These are phyloP conservation scores for Pediacus dermestoides DNA, from an alignment of 2,888 invertebrate genomes.

Conservation along the genomic window DNA sequence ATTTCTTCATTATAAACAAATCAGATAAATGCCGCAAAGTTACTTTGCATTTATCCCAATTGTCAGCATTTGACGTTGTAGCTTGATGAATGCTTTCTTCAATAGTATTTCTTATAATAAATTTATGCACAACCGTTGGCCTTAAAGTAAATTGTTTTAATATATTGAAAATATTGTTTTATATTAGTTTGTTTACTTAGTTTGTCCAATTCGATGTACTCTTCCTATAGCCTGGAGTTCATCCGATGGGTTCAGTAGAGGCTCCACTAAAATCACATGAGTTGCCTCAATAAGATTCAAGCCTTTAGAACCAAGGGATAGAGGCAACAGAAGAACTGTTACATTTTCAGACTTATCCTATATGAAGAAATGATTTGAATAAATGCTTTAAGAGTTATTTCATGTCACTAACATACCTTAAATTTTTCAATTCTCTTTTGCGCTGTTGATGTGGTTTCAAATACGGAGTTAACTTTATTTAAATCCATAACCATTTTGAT, in stretches of 20 bases:
- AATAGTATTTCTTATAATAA: slow-evolving; percentile 64
- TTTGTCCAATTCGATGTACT: slow-evolving; percentile 77
- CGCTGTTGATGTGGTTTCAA: slow-evolving; percentile 25
- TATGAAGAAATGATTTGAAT: slow-evolving; percentile 15
- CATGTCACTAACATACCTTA: too few species aligned
- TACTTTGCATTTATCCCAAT: slow-evolving; percentile 50
- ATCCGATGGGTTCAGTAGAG: slow-evolving; percentile 67
- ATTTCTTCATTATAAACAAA: slow-evolving; percentile 47
- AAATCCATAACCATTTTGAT: slow-evolving; percentile 54
- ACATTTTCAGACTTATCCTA: slow-evolving; percentile 48
- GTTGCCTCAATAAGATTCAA: slow-evolving; percentile 76
- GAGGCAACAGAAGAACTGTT: slow-evolving; percentile 63
- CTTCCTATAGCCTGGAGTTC: slow-evolving; percentile 76
- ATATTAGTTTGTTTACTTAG: slow-evolving; percentile 52
- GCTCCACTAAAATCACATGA: slow-evolving; percentile 72
- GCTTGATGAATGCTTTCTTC: slow-evolving; percentile 64
- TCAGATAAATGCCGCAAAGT: slow-evolving; percentile 47
- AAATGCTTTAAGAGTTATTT: slow-evolving; percentile 1
- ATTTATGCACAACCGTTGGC: slow-evolving; percentile 67
- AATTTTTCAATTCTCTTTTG: slow-evolving; percentile 51
- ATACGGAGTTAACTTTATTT: slow-evolving; percentile 51
- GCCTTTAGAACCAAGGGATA: slow-evolving; percentile 70
- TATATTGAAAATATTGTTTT: background rate
- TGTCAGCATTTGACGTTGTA: slow-evolving; percentile 46
- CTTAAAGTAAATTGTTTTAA: slow-evolving; percentile 39